A percentile compares a stretch with the other conserved stretches of the same genome.
Evolutionary conservation across 2,113 vertebrate species (phyloP).

Genomic region (Aspiorhynchus laticeps): DNA sequence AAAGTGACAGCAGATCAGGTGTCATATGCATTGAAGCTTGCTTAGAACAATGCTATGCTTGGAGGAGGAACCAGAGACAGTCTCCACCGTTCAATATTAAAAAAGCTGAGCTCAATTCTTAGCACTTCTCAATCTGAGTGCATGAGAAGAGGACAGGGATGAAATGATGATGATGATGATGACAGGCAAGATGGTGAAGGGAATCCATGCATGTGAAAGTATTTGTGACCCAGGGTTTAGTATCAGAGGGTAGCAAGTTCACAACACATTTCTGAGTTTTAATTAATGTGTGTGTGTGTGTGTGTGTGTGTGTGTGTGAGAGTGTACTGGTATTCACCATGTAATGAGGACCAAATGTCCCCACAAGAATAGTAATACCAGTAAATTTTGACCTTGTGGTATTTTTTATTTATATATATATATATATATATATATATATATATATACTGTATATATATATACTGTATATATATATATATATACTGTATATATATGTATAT

Average conservation of each 20-base stretch:
- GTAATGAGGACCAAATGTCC: no score
- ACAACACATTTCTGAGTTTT: not conserved
- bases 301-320: no score
- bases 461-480: no score
- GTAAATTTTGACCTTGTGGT: no score
- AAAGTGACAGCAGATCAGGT: slow-evolving; percentile 69
- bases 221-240: not conserved
- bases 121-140: slow-evolving; percentile 46
- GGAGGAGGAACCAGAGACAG: slow-evolving; percentile 69
- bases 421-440: no score
- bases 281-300: not conserved
- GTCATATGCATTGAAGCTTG: slow-evolving; percentile 62
- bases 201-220: slow-evolving; percentile 19
- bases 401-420: no score
- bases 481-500: no score
- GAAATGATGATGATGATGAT: slow-evolving; percentile 7
- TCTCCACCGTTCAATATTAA: slow-evolving; percentile 71
- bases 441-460: no score
- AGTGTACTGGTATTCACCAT: no score
- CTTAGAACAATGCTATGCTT: slow-evolving; percentile 65
- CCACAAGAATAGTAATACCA: no score
- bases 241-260: not conserved
- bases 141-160: slow-evolving; percentile 12
- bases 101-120: slow-evolving; percentile 56
- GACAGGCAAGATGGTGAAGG: slow-evolving; percentile 2